Percentiles rank a stretch among this genome's conserved stretches.
Evolutionary conservation across 2,113 vertebrate genomes (phyloP).

Genomic region (Anolis carolinensis): DNA sequence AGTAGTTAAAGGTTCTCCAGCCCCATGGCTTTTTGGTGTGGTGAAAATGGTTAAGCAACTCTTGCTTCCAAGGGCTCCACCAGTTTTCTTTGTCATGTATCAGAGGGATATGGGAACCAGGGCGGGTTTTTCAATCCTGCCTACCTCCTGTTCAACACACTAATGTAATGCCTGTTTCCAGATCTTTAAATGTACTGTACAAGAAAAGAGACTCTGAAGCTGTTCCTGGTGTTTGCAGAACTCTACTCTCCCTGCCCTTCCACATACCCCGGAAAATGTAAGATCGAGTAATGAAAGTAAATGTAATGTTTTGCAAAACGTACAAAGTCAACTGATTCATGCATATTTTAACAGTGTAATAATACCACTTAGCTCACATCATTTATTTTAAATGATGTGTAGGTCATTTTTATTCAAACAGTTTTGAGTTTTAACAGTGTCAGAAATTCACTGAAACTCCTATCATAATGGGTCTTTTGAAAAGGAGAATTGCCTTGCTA

Average conservation of each 20-base stretch:
- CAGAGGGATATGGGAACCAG: not conserved
- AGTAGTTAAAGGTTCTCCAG: not conserved
- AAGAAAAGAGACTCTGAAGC: not conserved
- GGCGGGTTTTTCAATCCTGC: not conserved
- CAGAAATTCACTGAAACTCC: conserved; percentile 13
- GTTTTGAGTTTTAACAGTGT: conserved; percentile 29
- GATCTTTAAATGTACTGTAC: not conserved
- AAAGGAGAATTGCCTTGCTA: not conserved
- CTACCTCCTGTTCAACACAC: not conserved
- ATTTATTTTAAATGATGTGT: conserved; percentile 43
- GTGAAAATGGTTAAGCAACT: not conserved
- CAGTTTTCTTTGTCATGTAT: not conserved
- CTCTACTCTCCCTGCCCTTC: not conserved
- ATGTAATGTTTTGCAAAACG: conserved; percentile 36
- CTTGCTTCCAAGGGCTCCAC: not conserved
- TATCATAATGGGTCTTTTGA: not conserved
- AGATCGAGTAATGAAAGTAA: conserved; percentile 33
- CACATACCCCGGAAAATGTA: conserved; percentile 11
- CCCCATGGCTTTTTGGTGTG: not conserved
- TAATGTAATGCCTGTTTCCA: not conserved
- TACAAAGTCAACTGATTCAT: conserved; percentile 39
- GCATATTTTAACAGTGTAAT: conserved; percentile 42
- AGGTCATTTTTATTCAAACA: conserved; percentile 38
- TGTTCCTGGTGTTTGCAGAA: conserved; percentile 12
- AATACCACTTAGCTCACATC: conserved; percentile 34